Base-by-base conservation (phyloP, 2,797 vertebrate genomes). In the Kryptolebias ocellatus region DNA sequence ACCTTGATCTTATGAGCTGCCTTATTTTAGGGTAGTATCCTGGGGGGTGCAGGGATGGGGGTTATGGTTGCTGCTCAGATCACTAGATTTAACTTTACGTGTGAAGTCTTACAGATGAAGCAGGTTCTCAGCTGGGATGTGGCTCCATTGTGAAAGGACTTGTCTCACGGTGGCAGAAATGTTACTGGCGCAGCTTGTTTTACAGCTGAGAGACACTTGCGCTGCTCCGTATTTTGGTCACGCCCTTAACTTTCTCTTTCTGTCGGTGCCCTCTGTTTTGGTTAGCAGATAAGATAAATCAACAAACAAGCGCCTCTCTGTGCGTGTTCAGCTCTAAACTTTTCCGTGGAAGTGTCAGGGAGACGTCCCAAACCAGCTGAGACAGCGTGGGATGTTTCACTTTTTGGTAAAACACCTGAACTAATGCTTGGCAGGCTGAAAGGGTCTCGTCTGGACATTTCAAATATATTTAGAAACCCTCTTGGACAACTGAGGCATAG, bases 211-310 rank as follows among this genome's bases (percentile, higher is more conserved):
- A 51, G 50, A 65, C 31, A 53, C 60, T 59, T 20, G 2, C 70
- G 74, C 67, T 52, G n/a, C 51, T 66, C 31, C 39, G 1, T 64
- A 7, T 4, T 53, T 16, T 62, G 1, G 34, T 29, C 56, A 53
- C 79, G 74, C 76, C 69, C 72, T 65, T 58, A 50, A 46, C 53
- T 60, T 65, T 78, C 53, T 50, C 44, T 59, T 28, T 17, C 8
- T 17, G 42, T 49, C 52, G 7, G 53, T 47, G 16, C 63, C 79
- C 83, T 84, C 81, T 60, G 1, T 24, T 74, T 46, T 62, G 54
- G 11, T 6, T 20, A 42, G 61, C 52, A 57, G 76, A 74, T 74
- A 18, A 62, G 55, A 76, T 83, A 52, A 76, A 74, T 71, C 65
- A 70, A 39, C 20, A 76, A 59, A 46, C 14, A 57, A 24, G 34